phyloP scores from a whole-genome alignment of 2,888 invertebrate genomes.

The Nephrotoma flavescens region DNA sequence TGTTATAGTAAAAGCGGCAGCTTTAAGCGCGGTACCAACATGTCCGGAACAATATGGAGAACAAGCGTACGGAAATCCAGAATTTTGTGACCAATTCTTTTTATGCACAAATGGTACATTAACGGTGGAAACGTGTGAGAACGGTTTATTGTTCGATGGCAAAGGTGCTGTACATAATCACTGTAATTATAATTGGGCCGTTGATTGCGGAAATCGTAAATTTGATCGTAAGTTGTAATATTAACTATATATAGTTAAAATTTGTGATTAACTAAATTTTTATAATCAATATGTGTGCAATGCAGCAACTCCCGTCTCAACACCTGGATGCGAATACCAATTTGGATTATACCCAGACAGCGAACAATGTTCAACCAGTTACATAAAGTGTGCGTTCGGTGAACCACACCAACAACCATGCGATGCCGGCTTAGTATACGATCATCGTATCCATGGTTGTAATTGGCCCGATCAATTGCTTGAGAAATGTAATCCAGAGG shows the following conservation, averaged over 20 bases:
- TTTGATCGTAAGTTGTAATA: conserved; percentile 51
- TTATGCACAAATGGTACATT: conserved; percentile 82
- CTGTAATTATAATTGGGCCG: conserved; percentile 91
- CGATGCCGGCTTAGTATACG: conserved; percentile 77
- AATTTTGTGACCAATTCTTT: conserved; percentile 78
- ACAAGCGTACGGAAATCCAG: conserved; percentile 72
- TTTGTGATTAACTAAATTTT: background rate
- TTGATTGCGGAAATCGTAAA: conserved; percentile 67
- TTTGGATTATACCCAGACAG: conserved; percentile 80
- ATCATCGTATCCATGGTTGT: conserved; percentile 74
- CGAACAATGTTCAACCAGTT: conserved; percentile 67
- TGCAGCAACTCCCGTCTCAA: conserved; percentile 62
- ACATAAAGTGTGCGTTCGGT: conserved; percentile 74
- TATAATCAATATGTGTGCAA: background rate
- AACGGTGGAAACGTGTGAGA: conserved; percentile 81
- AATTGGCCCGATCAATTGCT: conserved; percentile 87
- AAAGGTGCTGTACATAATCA: conserved; percentile 80
- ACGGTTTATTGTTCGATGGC: conserved; percentile 81
- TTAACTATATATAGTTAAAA: background rate
- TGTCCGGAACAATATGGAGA: conserved; percentile 73
- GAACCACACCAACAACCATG: conserved; percentile 67
- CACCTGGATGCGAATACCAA: conserved; percentile 73
- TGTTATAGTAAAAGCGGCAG: conserved; percentile 39
- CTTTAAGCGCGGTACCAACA: conserved; percentile 49
- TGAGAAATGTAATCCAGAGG: conserved; percentile 81